Evolutionary conservation across 2,888 invertebrate genomes (phyloP).

Genomic region (Yponomeuta evonymella): DNA sequence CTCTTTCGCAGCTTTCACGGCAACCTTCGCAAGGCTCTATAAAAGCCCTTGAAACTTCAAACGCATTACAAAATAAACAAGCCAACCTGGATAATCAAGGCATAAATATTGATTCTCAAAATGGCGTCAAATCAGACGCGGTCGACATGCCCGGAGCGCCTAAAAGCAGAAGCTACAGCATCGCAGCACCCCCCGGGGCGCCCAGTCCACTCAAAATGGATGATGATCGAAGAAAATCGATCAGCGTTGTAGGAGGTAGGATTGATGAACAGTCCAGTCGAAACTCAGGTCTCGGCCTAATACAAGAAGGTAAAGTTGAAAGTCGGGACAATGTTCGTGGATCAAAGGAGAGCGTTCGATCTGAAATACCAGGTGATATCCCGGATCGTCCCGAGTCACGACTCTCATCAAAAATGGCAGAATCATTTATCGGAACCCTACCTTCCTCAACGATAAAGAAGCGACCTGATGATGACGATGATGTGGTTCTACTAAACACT

Average conservation of each 20-base stretch:
- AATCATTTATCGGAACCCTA: conserved; percentile 64
- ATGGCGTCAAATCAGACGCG: conserved; percentile 52
- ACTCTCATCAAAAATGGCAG: conserved; percentile 67
- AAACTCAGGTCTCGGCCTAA: conserved; percentile 60
- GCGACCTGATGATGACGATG: conserved; percentile 63
- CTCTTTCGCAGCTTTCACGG: conserved; percentile 44
- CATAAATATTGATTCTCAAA: conserved; percentile 45
- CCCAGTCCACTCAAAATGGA: conserved; percentile 61
- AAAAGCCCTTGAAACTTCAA: conserved; percentile 53
- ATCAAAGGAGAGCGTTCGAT: conserved; percentile 60
- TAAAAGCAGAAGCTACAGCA: conserved; percentile 73
- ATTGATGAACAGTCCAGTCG: conserved; percentile 56
- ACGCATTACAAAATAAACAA: conserved; percentile 50
- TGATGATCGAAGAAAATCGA: conserved; percentile 71
- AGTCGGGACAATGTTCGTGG: conserved; percentile 62
- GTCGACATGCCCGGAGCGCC: conserved; percentile 57
- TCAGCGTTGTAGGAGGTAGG: conserved; percentile 64
- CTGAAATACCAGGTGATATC: conserved; percentile 50
- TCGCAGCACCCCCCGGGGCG: conserved; percentile 68
- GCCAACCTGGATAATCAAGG: conserved; percentile 67
- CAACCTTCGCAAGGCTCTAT: conserved; percentile 64
- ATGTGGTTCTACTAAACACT: conserved; percentile 58
- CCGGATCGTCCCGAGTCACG: conserved; percentile 64
- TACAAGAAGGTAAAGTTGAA: conserved; percentile 63
- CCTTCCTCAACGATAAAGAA: conserved; percentile 52